Percentiles rank a stretch among this genome's conserved stretches.
Evolutionary conservation across 2,113 vertebrate genomes (phyloP).

Genomic region (Platanista minor): DNA sequence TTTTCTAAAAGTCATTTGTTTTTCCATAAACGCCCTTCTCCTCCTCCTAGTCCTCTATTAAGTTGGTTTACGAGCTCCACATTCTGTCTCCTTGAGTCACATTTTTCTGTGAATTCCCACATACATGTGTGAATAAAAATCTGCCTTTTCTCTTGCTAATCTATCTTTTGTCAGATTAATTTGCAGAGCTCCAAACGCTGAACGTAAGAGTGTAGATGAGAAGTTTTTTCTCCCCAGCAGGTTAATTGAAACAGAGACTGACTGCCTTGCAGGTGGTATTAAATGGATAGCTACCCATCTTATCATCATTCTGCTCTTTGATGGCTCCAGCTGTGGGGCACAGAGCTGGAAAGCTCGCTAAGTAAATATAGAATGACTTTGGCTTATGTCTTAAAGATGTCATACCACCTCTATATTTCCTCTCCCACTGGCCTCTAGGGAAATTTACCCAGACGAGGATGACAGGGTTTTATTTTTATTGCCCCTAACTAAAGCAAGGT

Average conservation of each 20-base stretch:
- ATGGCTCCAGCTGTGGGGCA: not conserved
- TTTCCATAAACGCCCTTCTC: not conserved
- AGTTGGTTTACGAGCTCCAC: not conserved
- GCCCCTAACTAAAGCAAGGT: not conserved
- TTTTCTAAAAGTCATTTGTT: not conserved
- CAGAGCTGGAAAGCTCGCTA: not conserved
- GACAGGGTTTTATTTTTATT: conserved; percentile 11
- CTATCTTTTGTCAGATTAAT: not conserved
- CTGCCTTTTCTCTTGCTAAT: not conserved
- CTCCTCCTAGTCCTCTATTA: not conserved
- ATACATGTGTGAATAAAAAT: not conserved
- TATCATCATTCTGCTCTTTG: not conserved
- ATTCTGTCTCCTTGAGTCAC: not conserved
- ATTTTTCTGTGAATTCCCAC: not conserved
- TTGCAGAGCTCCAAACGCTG: not conserved
- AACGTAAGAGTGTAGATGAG: not conserved
- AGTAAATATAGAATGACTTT: not conserved
- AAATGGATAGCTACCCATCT: not conserved
- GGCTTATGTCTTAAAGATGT: not conserved
- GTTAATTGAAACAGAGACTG: not conserved
- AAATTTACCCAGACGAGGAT: not conserved
- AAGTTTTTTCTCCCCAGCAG: not conserved
- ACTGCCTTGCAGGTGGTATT: not conserved
- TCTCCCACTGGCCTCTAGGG: not conserved
- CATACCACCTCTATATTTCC: not conserved